These are phyloP conservation scores for Daboia siamensis DNA, from an alignment of 2,113 vertebrate species.

Conservation along the genomic window DNA sequence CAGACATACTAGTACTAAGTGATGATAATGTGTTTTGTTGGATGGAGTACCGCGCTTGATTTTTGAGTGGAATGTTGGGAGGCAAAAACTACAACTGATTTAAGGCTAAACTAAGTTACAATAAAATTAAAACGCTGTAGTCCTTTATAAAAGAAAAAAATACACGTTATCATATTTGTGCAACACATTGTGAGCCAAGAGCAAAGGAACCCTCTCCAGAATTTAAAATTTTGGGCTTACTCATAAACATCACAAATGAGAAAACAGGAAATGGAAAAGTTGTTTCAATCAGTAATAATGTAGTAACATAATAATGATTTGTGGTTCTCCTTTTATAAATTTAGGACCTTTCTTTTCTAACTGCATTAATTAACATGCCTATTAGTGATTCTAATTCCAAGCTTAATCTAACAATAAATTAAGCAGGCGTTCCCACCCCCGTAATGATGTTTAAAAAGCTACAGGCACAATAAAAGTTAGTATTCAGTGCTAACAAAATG, in stretches of 20 bases:
- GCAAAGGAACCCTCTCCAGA: neutral
- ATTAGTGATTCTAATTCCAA: neutral
- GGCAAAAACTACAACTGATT: neutral
- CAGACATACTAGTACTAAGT: neutral
- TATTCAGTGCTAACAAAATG: neutral
- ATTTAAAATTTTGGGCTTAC: neutral
- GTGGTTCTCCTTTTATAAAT: neutral
- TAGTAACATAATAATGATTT: neutral
- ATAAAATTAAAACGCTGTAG: neutral
- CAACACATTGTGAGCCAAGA: neutral
- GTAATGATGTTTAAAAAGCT: neutral
- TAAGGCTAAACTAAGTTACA: neutral
- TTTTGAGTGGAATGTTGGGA: neutral
- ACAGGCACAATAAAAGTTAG: neutral
- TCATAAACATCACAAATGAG: neutral
- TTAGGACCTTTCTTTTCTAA: neutral
- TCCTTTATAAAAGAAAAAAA: neutral
- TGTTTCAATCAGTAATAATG: neutral
- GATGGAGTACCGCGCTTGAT: neutral
- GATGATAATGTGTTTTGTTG: neutral
- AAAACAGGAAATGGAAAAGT: constrained; percentile 33
- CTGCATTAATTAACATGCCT: neutral
- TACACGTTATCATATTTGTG: neutral
- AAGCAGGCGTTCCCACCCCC: neutral
- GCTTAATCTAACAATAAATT: neutral